Conservation (phyloP, 37 sponge, comb jelly and placozoan genomes). For the Tethya wilhelma region DNA sequence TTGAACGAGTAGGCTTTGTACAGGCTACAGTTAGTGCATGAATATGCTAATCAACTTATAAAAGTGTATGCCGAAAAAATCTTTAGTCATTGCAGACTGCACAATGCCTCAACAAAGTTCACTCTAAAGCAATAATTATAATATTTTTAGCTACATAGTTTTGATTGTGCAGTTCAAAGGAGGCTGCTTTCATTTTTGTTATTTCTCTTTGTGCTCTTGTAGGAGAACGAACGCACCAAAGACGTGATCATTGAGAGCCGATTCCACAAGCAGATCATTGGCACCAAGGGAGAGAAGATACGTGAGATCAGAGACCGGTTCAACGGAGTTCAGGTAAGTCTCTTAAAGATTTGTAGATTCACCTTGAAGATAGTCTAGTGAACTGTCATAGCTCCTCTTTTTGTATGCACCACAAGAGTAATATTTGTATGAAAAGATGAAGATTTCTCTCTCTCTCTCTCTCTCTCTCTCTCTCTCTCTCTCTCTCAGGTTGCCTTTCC, state of each 20-base stretch:
- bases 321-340: slow-evolving; percentile 61
- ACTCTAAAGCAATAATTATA: background rate
- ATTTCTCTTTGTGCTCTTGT: background rate
- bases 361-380: background rate
- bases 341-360: background rate
- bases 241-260: slow-evolving; percentile 86
- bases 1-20: too few relatives aligned
- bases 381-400: background rate
- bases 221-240: slow-evolving; percentile 85
- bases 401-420: background rate
- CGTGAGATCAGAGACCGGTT: slow-evolving; percentile 71
- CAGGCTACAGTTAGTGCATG: too few relatives aligned
- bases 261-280: slow-evolving; percentile 86
- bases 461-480: too few relatives aligned
- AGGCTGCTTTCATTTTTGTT: background rate
- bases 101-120: background rate
- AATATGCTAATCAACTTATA: background rate
- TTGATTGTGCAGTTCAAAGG: background rate
- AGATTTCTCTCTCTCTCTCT: too few relatives aligned
- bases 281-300: slow-evolving; percentile 83
- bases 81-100: background rate
- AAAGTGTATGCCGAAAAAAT: background rate
- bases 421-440: background rate
- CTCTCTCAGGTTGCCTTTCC: slow-evolving; percentile 69
- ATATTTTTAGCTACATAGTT: background rate